phyloP scores from a whole-genome alignment of 1,140 invertebrate genomes.

The Cotesia typhae region DNA sequence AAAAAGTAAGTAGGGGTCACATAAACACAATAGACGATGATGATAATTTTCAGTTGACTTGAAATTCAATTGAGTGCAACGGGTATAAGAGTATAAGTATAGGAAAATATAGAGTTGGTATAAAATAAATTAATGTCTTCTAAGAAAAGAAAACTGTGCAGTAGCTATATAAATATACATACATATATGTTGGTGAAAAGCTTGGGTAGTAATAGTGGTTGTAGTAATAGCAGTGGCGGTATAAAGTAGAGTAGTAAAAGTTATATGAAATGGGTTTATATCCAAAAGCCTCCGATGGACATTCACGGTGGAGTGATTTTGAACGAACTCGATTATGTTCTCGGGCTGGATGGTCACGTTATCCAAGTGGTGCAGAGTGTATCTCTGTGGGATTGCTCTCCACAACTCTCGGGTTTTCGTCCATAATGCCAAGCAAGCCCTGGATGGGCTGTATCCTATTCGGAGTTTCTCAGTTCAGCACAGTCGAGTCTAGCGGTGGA shows the following conservation, averaged over 20 bases:
- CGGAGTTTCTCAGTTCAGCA: not conserved
- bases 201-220: too few relatives aligned
- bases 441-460: not conserved
- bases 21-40: conserved; percentile 2
- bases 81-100: not conserved
- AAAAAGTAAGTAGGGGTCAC: not conserved
- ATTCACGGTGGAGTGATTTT: conserved; percentile 18
- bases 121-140: conserved; percentile 17
- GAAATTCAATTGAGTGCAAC: conserved; percentile 1
- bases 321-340: conserved; percentile 19
- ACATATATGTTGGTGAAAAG: too few relatives aligned
- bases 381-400: conserved; percentile 3
- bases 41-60: conserved; percentile 17
- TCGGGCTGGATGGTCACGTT: conserved; percentile 20
- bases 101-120: conserved; percentile 4
- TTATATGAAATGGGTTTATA: conserved; percentile 4
- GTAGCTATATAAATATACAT: not conserved
- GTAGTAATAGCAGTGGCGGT: too few relatives aligned
- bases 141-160: not conserved
- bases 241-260: not conserved
- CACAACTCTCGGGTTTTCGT: not conserved
- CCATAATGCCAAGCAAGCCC: not conserved
- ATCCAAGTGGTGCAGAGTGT: conserved; percentile 6
- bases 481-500: not conserved
- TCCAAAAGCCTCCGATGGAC: conserved; percentile 15